phyloP scores from a whole-genome alignment of 2,113 vertebrate genomes.

The Spilogale gracilis region DNA sequence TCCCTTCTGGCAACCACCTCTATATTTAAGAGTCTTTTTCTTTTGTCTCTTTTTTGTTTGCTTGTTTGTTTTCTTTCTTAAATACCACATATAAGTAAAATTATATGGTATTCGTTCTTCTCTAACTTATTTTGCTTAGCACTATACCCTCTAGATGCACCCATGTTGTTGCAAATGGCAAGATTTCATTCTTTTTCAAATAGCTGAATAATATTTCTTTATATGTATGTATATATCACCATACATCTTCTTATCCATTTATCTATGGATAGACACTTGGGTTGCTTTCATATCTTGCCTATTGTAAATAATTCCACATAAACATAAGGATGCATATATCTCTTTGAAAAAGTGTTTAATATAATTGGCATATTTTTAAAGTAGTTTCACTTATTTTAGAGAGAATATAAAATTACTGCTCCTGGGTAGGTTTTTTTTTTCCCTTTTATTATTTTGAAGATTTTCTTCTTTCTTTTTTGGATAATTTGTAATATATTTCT shows the following conservation, averaged over 20 bases:
- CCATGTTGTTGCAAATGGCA: background rate
- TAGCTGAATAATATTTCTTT: background rate
- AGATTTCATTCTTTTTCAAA: background rate
- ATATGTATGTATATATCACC: too few species aligned
- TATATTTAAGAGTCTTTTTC: background rate
- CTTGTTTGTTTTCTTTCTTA: background rate
- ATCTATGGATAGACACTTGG: background rate
- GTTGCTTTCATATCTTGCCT: background rate
- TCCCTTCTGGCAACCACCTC: background rate
- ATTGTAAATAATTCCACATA: background rate
- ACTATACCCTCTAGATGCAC: background rate
- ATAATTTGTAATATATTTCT: background rate
- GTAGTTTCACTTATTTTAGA: background rate
- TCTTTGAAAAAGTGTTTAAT: background rate
- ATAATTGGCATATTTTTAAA: background rate
- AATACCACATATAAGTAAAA: background rate
- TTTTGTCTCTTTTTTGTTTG: background rate
- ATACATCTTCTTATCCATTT: background rate
- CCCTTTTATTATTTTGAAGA: background rate
- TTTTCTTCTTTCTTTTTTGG: background rate
- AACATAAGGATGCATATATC: background rate
- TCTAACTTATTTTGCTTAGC: background rate
- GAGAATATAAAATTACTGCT: background rate
- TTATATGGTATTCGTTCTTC: background rate
- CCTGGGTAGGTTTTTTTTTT: background rate